Evolutionary conservation across 2,113 vertebrate species (phyloP), one percentile per base, ranked within the genome.

Genomic region (Rissa tridactyla): DNA sequence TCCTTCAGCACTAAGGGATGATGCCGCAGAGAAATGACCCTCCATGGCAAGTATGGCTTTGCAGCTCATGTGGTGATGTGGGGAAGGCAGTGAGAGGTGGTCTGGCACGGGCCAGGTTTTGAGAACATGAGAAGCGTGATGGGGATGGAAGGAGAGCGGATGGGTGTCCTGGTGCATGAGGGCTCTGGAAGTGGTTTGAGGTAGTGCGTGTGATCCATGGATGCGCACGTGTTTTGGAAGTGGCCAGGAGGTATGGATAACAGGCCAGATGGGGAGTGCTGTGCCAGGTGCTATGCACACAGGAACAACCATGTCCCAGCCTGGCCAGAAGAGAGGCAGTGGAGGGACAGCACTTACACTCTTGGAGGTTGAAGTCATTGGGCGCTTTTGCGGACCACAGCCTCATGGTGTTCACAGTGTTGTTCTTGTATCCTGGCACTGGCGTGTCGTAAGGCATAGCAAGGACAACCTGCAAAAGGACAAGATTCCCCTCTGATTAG

Each of bases 351-450:
- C 36, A 97, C 98, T 64, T 98, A 99, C 99, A 99, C 66, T 99
- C 98, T 26, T 99, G 97, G 69, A 99, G 98, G 90, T 98, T 99
- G 98, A 99, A 99, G 97, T 99, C 98, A 1, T 98, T 99, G 86
- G 99, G 99, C 0, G 99, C 99, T 94, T 99, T 99, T 82, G 99
- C 98, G 23, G 99, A 99, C 99, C 99, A 99, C 34, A 99, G 98
- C 78, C 98, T 98, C 99, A 99, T 99, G 87, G 99, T 99, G 95
- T 99, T 99, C 29, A 99, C 99, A 0, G 99, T 99, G 96, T 99
- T 99, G 96, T 99, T 99, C 97, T 98, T 99, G 96, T 98, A 99
- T 55, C 99, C 99, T 2, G 99, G 99, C 81, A 99, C 98, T 1
- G 99, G 99, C 0, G 99, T 99, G 91, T 99, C 99, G 0, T 99